These are phyloP conservation scores for Sorex araneus DNA, from an alignment of 2,113 vertebrate genomes.

Conservation along the genomic window DNA sequence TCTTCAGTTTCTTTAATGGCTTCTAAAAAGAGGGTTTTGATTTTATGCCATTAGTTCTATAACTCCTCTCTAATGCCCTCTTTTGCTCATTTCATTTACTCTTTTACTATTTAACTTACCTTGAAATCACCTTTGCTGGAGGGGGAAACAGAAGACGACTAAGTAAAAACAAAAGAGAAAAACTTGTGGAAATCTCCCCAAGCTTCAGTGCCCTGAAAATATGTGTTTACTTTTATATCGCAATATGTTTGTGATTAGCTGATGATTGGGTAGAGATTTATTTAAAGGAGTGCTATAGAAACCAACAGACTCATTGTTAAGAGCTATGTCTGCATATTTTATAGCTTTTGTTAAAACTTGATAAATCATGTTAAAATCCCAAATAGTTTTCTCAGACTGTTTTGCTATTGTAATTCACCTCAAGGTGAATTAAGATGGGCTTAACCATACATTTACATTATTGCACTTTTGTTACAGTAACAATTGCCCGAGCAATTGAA, in stretches of 20 bases:
- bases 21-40: constrained; percentile 18
- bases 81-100: neutral
- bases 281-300: neutral
- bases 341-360: constrained; percentile 25
- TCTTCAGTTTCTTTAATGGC: neutral
- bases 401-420: constrained; percentile 5
- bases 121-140: neutral
- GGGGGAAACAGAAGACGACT: neutral
- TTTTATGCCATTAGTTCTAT: neutral
- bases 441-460: neutral
- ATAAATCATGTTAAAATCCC: neutral
- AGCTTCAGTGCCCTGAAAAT: neutral
- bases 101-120: neutral
- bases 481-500: constrained; percentile 98
- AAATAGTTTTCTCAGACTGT: neutral
- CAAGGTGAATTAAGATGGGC: neutral
- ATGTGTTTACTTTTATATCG: neutral
- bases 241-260: neutral
- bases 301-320: neutral
- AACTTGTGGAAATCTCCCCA: neutral
- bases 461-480: constrained; percentile 89
- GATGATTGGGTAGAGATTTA: neutral
- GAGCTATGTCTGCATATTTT: constrained; percentile 40
- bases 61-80: neutral
- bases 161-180: neutral